phyloP scores from a whole-genome alignment of 2,113 vertebrate genomes.

The Tricholaema leucomelas region DNA sequence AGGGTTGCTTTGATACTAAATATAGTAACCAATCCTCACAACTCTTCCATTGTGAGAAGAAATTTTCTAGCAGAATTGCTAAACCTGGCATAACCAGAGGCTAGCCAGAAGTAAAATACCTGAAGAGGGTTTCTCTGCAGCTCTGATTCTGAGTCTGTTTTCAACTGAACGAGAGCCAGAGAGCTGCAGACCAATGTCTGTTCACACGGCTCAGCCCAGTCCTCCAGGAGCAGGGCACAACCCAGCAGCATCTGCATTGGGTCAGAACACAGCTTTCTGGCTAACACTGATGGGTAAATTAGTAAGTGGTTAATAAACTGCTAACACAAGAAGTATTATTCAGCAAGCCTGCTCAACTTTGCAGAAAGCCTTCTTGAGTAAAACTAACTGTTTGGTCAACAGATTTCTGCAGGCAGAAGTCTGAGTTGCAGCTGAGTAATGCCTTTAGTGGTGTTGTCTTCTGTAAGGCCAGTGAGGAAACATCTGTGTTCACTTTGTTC shows the following conservation, averaged over 20 bases:
- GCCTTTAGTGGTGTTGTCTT: neutral
- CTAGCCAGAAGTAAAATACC: neutral
- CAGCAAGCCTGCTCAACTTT: neutral
- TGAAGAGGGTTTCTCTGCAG: neutral
- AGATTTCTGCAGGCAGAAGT: neutral
- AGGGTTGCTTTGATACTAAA: neutral
- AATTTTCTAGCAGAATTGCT: neutral
- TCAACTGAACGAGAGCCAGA: neutral
- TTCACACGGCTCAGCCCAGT: fast-evolving
- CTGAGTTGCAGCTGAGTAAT: conserved; percentile 13
- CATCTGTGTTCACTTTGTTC: conserved; percentile 61
- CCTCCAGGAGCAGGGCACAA: neutral
- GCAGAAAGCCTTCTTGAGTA: conserved; percentile 1
- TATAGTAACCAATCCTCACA: neutral
- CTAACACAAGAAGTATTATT: neutral
- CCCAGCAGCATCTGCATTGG: neutral
- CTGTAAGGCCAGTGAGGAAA: conserved; percentile 10
- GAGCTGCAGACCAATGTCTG: neutral
- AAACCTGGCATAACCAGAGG: neutral
- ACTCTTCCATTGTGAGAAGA: neutral
- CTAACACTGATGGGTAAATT: neutral
- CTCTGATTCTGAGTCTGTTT: neutral
- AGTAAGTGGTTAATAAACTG: neutral
- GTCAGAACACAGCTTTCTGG: neutral
- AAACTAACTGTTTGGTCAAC: neutral